Conservation (phyloP, 2,888 invertebrate genomes). For the Hypomecis atomaria region DNA sequence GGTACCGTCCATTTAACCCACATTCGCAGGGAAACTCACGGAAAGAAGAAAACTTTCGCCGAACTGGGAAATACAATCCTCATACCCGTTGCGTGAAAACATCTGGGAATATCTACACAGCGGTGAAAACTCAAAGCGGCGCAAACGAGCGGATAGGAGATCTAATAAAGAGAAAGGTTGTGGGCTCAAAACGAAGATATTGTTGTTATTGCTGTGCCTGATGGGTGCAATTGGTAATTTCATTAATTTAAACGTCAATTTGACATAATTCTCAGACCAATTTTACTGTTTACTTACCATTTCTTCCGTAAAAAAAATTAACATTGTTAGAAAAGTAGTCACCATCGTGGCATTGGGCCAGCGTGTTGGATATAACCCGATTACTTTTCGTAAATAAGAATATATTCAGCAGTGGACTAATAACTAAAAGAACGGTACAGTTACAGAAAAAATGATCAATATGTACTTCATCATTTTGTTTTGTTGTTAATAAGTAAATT, state of each 20-base stretch:
- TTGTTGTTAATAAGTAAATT: too few species aligned
- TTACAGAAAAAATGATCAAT: too few species aligned
- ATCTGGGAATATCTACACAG: conserved; percentile 71
- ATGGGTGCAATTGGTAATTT: conserved; percentile 15
- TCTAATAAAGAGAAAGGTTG: conserved; percentile 54
- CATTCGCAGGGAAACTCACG: conserved; percentile 62
- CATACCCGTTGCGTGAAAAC: conserved; percentile 66
- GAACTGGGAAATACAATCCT: conserved; percentile 66
- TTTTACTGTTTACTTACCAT: too few species aligned
- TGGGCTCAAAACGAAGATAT: conserved; percentile 52
- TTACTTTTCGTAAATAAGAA: too few species aligned
- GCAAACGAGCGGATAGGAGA: conserved; percentile 54
- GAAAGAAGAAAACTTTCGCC: conserved; percentile 61
- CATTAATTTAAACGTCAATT: neutral
- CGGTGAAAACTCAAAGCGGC: conserved; percentile 52
- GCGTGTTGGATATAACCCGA: too few species aligned
- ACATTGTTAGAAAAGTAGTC: too few species aligned
- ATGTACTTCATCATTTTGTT: too few species aligned
- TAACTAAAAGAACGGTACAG: too few species aligned
- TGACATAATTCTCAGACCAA: too few species aligned
- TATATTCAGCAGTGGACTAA: too few species aligned
- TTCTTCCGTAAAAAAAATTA: too few species aligned
- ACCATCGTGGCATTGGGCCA: too few species aligned
- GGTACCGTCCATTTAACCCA: conserved; percentile 52
- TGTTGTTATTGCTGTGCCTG: conserved; percentile 50